A percentile compares a stretch with the other conserved stretches of the same genome.
phyloP scores from a whole-genome alignment of 2,113 vertebrate species.

The Tiliqua scincoides region DNA sequence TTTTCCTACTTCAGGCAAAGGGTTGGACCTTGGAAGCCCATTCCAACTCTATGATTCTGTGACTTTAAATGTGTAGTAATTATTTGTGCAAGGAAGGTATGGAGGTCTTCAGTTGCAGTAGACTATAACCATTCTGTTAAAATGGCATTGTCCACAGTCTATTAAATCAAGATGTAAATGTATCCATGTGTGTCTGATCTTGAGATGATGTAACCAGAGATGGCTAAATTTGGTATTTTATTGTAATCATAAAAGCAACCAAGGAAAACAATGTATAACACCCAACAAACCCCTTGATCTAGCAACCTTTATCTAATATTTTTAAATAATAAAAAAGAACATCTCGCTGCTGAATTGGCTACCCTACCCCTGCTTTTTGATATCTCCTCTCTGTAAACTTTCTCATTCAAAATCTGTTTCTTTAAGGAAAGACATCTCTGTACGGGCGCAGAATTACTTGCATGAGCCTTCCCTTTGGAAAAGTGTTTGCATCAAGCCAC shows the following conservation, averaged over 20 bases:
- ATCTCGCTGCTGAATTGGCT: neutral
- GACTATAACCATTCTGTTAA: neutral
- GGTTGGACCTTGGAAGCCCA: no score
- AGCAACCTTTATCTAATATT: neutral
- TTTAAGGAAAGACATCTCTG: constrained; percentile 7
- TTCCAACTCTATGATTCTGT: no score
- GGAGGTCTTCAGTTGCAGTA: neutral
- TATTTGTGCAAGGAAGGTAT: no score
- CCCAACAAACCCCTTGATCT: neutral
- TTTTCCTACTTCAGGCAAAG: no score
- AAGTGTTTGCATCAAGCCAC: constrained; percentile 75
- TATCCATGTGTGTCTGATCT: neutral
- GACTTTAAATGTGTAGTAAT: no score
- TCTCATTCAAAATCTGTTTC: constrained; percentile 7
- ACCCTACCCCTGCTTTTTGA: neutral
- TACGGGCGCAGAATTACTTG: constrained; percentile 62
- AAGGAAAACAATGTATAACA: neutral
- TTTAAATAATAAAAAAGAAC: neutral
- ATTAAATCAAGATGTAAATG: neutral
- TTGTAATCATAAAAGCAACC: neutral
- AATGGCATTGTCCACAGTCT: neutral
- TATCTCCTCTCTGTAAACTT: neutral
- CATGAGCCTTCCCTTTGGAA: constrained; percentile 59
- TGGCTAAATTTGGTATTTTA: neutral
- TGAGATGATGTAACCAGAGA: neutral